These are phyloP conservation scores for Andrena marginata DNA, from an alignment of 2,888 invertebrate genomes.

Conservation along the genomic window DNA sequence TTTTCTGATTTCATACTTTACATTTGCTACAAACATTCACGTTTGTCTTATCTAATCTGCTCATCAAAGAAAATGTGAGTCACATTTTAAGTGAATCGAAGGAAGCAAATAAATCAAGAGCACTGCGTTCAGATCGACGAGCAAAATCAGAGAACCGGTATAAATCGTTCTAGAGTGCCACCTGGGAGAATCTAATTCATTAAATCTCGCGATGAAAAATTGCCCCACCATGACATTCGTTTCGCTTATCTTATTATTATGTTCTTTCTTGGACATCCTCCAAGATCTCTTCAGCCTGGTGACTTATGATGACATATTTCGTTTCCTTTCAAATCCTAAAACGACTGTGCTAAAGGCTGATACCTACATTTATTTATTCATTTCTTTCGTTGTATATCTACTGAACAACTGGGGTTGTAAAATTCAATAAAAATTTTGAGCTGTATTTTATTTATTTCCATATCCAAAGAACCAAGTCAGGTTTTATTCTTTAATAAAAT, in stretches of 20 bases:
- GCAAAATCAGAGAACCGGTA: constrained; percentile 35
- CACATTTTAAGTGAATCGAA: background rate
- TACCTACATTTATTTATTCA: no score
- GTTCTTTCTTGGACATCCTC: constrained; percentile 52
- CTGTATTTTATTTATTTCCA: no score
- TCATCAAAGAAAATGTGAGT: background rate
- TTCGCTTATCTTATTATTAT: constrained; percentile 68
- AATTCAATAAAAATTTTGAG: no score
- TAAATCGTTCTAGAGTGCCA: constrained; percentile 54
- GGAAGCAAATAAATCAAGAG: background rate
- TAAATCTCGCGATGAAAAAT: constrained; percentile 71
- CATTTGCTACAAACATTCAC: no score
- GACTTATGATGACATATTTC: constrained; percentile 53
- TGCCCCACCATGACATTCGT: constrained; percentile 47
- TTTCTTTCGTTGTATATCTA: no score
- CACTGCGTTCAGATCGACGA: constrained; percentile 37
- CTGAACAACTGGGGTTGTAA: no score
- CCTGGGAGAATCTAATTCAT: constrained; percentile 59
- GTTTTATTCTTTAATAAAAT: no score
- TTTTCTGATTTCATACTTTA: background rate
- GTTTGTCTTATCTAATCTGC: no score
- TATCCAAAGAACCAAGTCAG: no score
- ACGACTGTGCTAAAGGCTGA: no score
- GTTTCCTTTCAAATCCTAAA: constrained; percentile 20
- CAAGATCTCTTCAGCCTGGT: constrained; percentile 61